A percentile compares a stretch with the other conserved stretches of the same genome.
Evolutionary conservation across 2,888 invertebrate species (phyloP).

Genomic region (Pseudolycoriella hygida): DNA sequence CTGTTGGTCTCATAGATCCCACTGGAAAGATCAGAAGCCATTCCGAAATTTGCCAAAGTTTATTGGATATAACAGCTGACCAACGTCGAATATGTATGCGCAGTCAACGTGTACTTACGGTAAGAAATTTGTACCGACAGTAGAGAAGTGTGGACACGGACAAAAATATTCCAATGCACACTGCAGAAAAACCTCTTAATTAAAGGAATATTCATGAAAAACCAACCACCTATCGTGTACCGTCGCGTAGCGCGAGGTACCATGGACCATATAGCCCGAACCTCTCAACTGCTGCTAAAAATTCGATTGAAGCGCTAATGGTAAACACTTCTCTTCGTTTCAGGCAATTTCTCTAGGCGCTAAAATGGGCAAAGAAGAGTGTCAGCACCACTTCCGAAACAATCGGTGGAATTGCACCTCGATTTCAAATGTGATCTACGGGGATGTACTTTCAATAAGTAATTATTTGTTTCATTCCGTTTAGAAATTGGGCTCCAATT

Average conservation of each 20-base stretch:
- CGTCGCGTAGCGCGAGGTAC: no score
- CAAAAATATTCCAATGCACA: neutral
- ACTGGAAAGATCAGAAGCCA: slow-evolving; percentile 8
- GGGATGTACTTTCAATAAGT: slow-evolving; percentile 70
- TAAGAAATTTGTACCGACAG: slow-evolving; percentile 5
- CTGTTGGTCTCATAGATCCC: slow-evolving; percentile 12
- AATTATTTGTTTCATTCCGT: slow-evolving; percentile 34
- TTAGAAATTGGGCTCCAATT: no score
- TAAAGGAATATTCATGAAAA: no score
- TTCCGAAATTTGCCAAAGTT: slow-evolving; percentile 12
- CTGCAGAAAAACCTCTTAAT: neutral
- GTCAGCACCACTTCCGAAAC: slow-evolving; percentile 73
- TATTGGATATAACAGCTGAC: slow-evolving; percentile 11
- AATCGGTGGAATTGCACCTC: slow-evolving; percentile 72
- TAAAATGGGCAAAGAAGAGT: slow-evolving; percentile 71
- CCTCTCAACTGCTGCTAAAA: no score
- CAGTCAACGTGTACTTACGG: slow-evolving; percentile 11
- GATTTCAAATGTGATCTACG: slow-evolving; percentile 40
- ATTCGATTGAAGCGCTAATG: neutral
- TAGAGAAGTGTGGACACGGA: neutral
- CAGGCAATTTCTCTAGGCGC: slow-evolving; percentile 70
- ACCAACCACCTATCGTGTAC: no score
- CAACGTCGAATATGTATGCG: slow-evolving; percentile 11
- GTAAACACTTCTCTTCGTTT: slow-evolving; percentile 17
- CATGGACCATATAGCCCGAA: no score